Conservation (phyloP, 2,888 invertebrate species). For the Pseudeuparius sepicola region DNA sequence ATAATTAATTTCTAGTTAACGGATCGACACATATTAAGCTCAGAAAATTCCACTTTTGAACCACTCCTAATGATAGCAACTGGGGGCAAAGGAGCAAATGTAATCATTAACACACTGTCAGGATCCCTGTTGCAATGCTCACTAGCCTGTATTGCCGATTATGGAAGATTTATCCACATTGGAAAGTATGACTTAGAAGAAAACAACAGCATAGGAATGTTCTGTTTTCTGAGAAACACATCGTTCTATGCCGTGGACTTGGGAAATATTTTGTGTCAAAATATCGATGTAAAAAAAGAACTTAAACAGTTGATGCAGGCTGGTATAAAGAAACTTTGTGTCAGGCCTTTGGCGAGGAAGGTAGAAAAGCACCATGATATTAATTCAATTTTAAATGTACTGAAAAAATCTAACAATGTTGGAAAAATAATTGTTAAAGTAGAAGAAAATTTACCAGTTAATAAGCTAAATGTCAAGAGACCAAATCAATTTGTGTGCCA, state of each 20-base stretch:
- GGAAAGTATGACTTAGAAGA: slow-evolving; percentile 71
- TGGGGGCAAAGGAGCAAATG: slow-evolving; percentile 78
- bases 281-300: slow-evolving; percentile 43
- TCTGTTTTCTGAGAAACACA: slow-evolving; percentile 64
- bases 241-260: slow-evolving; percentile 69
- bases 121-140: slow-evolving; percentile 77
- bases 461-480: slow-evolving; percentile 33
- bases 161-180: slow-evolving; percentile 72
- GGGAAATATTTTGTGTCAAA: slow-evolving; percentile 52
- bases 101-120: slow-evolving; percentile 82
- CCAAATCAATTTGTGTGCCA: slow-evolving; percentile 35
- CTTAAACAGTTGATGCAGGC: slow-evolving; percentile 48
- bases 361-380: slow-evolving; percentile 55
- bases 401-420: slow-evolving; percentile 29
- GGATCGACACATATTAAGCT: slow-evolving; percentile 32
- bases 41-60: slow-evolving; percentile 65
- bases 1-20: slow-evolving; percentile 30
- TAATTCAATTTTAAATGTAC: slow-evolving; percentile 52
- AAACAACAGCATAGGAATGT: slow-evolving; percentile 55
- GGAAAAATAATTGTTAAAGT: slow-evolving; percentile 35
- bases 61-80: slow-evolving; percentile 70
- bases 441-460: slow-evolving; percentile 29
- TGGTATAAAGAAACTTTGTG: slow-evolving; percentile 54
- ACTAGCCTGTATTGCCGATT: slow-evolving; percentile 47
- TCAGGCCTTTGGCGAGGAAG: slow-evolving; percentile 57